These are phyloP conservation scores for Theocolax elegans DNA, from an alignment of 1,140 invertebrate genomes.

Conservation along the genomic window DNA sequence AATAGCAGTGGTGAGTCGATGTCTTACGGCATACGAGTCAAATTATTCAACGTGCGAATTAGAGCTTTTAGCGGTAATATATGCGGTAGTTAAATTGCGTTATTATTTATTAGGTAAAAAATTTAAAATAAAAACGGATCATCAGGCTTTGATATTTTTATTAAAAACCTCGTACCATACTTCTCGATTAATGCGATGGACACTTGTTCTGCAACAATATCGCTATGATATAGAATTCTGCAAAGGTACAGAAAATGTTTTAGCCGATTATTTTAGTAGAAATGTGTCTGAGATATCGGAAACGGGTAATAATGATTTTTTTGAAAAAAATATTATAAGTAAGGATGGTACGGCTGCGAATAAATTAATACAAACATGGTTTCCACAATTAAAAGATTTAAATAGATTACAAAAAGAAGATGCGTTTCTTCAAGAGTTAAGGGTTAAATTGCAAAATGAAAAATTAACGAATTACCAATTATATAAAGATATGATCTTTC, in stretches of 20 bases:
- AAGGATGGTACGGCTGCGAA: no score
- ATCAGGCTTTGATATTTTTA: constrained; percentile 33
- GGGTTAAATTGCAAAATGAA: no score
- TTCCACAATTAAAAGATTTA: no score
- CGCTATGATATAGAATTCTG: constrained; percentile 6
- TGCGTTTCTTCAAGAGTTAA: no score
- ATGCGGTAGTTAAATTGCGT: constrained; percentile 29
- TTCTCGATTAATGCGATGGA: constrained; percentile 24
- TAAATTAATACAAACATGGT: no score
- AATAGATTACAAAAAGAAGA: no score
- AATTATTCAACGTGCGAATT: constrained; percentile 31
- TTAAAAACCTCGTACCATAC: not conserved
- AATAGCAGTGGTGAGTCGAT: constrained; percentile 5
- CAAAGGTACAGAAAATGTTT: not conserved
- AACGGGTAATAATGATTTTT: not conserved
- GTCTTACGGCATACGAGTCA: not conserved
- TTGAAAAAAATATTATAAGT: not conserved
- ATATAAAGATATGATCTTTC: no score
- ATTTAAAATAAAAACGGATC: constrained; percentile 34
- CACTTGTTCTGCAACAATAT: constrained; percentile 7
- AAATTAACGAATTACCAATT: no score
- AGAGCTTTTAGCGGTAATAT: constrained; percentile 36
- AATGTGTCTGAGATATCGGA: no score
- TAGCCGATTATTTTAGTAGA: constrained; percentile 17
- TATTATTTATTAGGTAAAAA: constrained; percentile 13